Evolutionary conservation across 2,888 invertebrate genomes (phyloP), one percentile per base, ranked within the genome.

Genomic region (Agonopterix alstromeriana): DNA sequence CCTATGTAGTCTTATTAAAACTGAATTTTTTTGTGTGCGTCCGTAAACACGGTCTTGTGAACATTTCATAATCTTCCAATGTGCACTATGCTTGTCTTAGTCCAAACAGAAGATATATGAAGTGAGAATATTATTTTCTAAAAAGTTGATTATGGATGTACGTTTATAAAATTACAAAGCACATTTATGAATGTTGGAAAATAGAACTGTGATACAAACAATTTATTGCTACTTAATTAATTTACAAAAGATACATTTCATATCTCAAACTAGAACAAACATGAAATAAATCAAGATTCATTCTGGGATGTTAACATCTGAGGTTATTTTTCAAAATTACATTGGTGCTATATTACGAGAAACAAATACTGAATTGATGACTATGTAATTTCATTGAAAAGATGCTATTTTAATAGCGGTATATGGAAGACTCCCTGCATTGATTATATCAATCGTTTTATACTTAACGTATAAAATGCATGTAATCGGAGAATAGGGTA

Each of bases 401-500:
- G 40, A 43, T 10, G 9, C 11, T 45, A 36, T 45, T 38, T 36
- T 0, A n/a, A n/a, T 5, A 50, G 48, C 48, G 46, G 51, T 54
- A 46, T 50, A 42, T 45, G 10, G 43, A 55, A 10, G 47, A 40
- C 51, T 61, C 78, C 79, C 79, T 81, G 83, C 80, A 77, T 84
- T 67, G 85, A 71, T 77, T 81, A 69, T 79, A 79, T 83, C 78
- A 77, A 62, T 48, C 49, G 65, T 65, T 71, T 73, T 73, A 69
- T 76, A 77, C 78, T 70, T 53, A 51, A 64, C 72, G 74, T 79
- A 74, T 77, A 63, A 71, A 74, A 77, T 73, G 81, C 81, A 77
- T 77, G 64, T 77, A 77, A 78, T 81, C 82, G 86, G 86, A 79
- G 60, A 63, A 78, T 86, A 82, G 87, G 86, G 87, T 87, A 86